These are phyloP conservation scores for Dermochelys coriacea DNA, from an alignment of 2,797 vertebrate genomes.

Conservation along the genomic window DNA sequence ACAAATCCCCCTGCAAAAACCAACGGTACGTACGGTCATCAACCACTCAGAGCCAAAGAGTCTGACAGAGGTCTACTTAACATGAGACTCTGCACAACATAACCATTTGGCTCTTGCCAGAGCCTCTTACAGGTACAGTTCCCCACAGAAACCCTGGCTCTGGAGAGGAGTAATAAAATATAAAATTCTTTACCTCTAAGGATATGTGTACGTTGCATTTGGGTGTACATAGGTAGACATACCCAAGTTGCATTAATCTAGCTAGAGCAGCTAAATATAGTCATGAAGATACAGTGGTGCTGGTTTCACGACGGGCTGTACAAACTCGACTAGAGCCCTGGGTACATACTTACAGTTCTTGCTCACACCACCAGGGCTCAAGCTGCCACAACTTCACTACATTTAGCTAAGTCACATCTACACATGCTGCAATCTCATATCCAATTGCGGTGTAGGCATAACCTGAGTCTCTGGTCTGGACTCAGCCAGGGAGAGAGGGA, in stretches of 20 bases:
- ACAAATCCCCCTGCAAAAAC: not conserved
- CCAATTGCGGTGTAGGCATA: no score
- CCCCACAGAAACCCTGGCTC: not conserved
- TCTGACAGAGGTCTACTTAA: not conserved
- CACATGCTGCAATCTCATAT: no score
- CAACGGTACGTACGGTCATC: not conserved
- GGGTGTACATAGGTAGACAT: not conserved
- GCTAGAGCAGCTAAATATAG: not conserved
- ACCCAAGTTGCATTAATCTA: not conserved
- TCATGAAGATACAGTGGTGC: no score
- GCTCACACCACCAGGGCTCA: no score
- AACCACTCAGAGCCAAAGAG: not conserved
- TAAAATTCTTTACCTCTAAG: not conserved
- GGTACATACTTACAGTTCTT: no score
- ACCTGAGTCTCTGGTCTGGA: not conserved
- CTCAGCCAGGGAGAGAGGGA: rapidly evolving
- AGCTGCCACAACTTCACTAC: no score
- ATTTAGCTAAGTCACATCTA: no score
- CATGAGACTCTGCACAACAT: not conserved
- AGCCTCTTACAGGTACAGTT: not conserved
- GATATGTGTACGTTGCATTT: not conserved
- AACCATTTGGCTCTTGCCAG: not conserved
- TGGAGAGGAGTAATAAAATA: not conserved
- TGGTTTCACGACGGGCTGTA: no score
- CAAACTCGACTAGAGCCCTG: no score